phyloP scores from a whole-genome alignment of 2,113 vertebrate species.

The Anseranas semipalmata region DNA sequence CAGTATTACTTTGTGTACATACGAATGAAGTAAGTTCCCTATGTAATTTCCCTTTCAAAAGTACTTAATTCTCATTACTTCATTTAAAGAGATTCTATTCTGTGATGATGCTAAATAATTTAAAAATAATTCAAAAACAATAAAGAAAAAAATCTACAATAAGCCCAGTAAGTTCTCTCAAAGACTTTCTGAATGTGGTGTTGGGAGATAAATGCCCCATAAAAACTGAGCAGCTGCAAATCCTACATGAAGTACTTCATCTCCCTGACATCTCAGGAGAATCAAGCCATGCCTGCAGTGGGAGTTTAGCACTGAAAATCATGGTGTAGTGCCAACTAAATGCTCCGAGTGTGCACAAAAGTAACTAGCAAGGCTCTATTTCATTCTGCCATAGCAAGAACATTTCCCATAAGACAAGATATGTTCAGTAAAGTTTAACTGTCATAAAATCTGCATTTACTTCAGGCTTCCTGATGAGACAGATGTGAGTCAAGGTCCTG shows the following conservation, averaged over 20 bases:
- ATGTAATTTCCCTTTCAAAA: not conserved
- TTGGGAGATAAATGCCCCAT: not conserved
- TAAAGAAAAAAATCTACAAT: not conserved
- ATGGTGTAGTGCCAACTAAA: not conserved
- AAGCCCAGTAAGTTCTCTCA: not conserved
- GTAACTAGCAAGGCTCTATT: not conserved
- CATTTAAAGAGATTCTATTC: not conserved
- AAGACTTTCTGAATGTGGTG: not conserved
- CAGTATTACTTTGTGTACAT: not conserved
- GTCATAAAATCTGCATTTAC: not conserved
- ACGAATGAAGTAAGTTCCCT: slow-evolving; percentile 9
- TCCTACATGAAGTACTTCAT: not conserved
- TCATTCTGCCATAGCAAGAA: not conserved
- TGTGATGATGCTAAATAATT: not conserved
- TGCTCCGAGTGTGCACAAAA: not conserved
- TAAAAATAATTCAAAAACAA: not conserved
- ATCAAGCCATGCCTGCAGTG: not conserved
- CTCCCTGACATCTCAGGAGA: not conserved
- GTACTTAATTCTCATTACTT: not conserved
- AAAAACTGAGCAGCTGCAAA: not conserved
- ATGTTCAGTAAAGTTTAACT: not conserved
- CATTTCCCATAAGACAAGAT: not conserved
- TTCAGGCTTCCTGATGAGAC: not conserved
- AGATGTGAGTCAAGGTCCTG: not conserved
- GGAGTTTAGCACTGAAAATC: not conserved